A percentile compares a stretch with the other conserved stretches of the same genome.
phyloP scores from a whole-genome alignment of 1,140 invertebrate species.

The Triops longicaudatus region DNA sequence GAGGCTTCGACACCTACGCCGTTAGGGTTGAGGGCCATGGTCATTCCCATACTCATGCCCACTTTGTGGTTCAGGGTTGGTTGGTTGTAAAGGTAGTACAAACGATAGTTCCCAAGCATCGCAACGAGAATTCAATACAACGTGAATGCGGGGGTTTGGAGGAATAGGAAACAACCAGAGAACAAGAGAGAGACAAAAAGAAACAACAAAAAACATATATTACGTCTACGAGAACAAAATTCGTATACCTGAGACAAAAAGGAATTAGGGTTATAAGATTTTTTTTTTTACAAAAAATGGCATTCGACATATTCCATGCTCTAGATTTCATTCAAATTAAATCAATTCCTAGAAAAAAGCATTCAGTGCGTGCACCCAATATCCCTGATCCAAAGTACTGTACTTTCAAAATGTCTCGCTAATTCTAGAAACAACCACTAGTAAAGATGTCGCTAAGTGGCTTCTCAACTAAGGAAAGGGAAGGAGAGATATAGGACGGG shows the following conservation, averaged over 20 bases:
- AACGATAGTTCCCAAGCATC: not conserved
- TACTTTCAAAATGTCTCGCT: no score
- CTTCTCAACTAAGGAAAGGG: not conserved
- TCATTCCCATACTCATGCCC: slow-evolving; percentile 26
- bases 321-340: not conserved
- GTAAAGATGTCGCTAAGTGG: not conserved
- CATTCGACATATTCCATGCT: slow-evolving; percentile 9
- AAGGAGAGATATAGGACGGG: not conserved
- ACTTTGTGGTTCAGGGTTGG: slow-evolving; percentile 7
- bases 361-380: not conserved
- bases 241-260: slow-evolving; percentile 16
- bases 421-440: no score
- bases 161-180: slow-evolving; percentile 19
- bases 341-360: not conserved
- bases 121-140: not conserved
- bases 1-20: slow-evolving; percentile 26
- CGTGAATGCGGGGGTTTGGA: not conserved
- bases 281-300: not conserved
- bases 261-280: slow-evolving; percentile 19
- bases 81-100: not conserved
- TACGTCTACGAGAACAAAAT: slow-evolving; percentile 20
- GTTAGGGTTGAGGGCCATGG: slow-evolving; percentile 28
- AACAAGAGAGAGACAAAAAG: not conserved
- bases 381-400: not conserved
- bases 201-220: slow-evolving; percentile 18